Conservation (phyloP, 2,797 vertebrate genomes). For the Agapornis canus region DNA sequence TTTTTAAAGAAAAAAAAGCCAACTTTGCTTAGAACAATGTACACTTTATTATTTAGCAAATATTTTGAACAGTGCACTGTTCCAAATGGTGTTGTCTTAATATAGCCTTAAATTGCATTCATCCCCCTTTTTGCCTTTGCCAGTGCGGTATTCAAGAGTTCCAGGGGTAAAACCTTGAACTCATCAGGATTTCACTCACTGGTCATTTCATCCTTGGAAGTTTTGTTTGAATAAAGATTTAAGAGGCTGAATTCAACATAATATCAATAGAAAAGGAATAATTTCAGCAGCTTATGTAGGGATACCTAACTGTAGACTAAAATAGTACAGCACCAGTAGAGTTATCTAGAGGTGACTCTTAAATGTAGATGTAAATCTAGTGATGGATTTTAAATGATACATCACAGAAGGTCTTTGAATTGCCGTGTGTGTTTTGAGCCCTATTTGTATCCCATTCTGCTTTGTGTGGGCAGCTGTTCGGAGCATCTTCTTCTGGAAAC, state of each 20-base stretch:
- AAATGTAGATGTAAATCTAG: neutral
- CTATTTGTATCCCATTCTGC: neutral
- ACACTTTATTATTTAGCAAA: constrained; percentile 23
- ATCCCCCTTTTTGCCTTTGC: neutral
- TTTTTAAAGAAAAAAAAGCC: constrained; percentile 4
- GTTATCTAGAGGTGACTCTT: neutral
- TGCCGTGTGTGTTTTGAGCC: neutral
- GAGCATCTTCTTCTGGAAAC: neutral
- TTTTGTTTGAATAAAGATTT: neutral
- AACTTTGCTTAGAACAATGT: constrained; percentile 39
- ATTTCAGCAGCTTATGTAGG: neutral
- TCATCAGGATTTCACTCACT: neutral
- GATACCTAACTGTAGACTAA: too few relatives aligned
- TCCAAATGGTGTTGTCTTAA: neutral
- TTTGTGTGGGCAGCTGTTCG: neutral
- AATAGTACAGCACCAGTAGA: neutral
- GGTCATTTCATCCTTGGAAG: neutral
- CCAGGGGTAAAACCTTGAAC: neutral
- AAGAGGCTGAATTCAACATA: neutral
- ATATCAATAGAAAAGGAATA: neutral
- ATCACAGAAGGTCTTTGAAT: neutral
- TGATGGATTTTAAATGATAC: neutral
- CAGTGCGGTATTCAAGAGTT: neutral
- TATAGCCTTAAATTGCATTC: neutral
- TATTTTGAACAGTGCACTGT: neutral